Percentiles rank a stretch among this genome's conserved stretches.
Evolutionary conservation across 2,797 vertebrate genomes (phyloP).

Genomic region (Luscinia megarhynchos): DNA sequence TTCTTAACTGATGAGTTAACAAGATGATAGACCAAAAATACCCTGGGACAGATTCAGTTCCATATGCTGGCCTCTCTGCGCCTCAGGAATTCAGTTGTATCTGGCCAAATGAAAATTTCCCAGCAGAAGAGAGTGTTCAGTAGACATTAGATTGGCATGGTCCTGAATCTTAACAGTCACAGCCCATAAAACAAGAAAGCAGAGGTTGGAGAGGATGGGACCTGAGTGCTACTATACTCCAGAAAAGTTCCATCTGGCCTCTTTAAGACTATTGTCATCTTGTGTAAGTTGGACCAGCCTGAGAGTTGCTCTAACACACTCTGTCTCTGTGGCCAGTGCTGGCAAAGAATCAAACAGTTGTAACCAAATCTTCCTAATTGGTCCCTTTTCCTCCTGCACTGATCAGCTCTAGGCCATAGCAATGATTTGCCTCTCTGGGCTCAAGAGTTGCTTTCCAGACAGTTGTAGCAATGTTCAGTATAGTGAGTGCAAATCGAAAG

Average conservation of each 20-base stretch:
- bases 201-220: neutral
- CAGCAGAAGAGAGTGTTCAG: neutral
- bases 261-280: neutral
- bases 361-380: neutral
- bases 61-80: conserved; percentile 2
- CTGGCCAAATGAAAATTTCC: conserved; percentile 31
- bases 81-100: conserved; percentile 10
- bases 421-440: neutral
- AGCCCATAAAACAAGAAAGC: neutral
- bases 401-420: neutral
- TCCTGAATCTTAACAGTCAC: neutral
- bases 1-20: conserved; percentile 62
- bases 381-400: neutral
- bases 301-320: rapidly evolving
- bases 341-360: rapidly evolving
- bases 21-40: conserved; percentile 46
- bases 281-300: neutral
- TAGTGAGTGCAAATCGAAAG: neutral
- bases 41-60: conserved; percentile 26
- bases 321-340: neutral
- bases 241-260: neutral
- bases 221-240: neutral
- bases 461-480: neutral
- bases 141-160: neutral
- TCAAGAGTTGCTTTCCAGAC: neutral